Percentiles rank a stretch among this genome's conserved stretches.
These are phyloP conservation scores for Saccostrea echinata DNA, from an alignment of 1,140 invertebrate species.

Conservation along the genomic window DNA sequence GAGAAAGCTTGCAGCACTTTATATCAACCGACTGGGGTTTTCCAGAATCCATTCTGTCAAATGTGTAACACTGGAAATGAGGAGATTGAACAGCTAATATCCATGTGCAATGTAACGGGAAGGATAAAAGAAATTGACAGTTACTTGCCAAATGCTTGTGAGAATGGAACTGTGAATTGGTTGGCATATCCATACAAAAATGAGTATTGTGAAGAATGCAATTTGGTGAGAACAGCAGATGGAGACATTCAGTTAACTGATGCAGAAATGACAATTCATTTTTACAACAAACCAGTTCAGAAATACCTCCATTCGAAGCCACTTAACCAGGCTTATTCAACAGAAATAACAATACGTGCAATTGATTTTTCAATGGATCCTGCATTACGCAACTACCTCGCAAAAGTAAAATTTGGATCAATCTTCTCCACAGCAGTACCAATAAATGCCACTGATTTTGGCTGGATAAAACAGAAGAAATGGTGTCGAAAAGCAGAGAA, in stretches of 20 bases:
- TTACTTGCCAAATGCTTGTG: background rate
- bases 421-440: too few relatives aligned
- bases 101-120: background rate
- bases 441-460: background rate
- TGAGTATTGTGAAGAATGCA: conserved; percentile 2
- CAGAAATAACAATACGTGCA: background rate
- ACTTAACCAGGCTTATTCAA: background rate
- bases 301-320: background rate
- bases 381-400: background rate
- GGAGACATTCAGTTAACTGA: background rate
- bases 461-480: too few relatives aligned
- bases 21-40: background rate
- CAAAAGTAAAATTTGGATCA: too few relatives aligned
- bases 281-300: background rate
- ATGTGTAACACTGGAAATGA: background rate
- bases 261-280: too few relatives aligned
- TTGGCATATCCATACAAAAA: background rate
- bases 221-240: background rate
- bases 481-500: too few relatives aligned
- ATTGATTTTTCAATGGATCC: background rate
- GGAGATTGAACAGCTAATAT: background rate
- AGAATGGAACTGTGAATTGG: background rate
- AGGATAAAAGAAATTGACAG: background rate
- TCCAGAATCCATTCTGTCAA: background rate
- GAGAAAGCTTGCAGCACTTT: background rate